These are phyloP conservation scores for Heliopora coerulea DNA, from an alignment of 92 coral and sea anemone species.

Conservation along the genomic window DNA sequence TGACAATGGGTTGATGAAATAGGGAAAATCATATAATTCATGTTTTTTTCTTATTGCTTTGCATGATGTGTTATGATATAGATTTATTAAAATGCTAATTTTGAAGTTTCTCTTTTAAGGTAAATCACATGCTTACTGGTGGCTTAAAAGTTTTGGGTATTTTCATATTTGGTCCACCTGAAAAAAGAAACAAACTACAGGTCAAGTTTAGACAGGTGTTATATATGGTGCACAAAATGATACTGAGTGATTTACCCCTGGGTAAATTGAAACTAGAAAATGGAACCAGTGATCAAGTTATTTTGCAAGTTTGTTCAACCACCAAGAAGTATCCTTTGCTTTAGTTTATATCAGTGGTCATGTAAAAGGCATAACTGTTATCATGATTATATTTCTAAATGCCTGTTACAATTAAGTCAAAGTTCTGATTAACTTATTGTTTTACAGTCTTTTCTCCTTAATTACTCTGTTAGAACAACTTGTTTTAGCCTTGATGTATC, in stretches of 20 bases:
- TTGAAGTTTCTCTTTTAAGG: constrained; percentile 45
- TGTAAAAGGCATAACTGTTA: too few species aligned
- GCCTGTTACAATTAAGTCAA: too few species aligned
- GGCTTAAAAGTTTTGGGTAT: constrained; percentile 79
- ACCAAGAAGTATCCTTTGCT: constrained; percentile 78
- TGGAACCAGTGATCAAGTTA: constrained; percentile 40
- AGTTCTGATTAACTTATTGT: neutral
- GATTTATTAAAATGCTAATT: neutral
- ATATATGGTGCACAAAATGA: constrained; percentile 67
- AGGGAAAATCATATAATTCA: too few species aligned
- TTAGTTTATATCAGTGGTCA: neutral
- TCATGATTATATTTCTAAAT: too few species aligned
- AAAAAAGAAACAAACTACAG: constrained; percentile 64
- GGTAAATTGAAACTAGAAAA: constrained; percentile 19
- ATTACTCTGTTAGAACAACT: constrained; percentile 55
- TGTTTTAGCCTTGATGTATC: constrained; percentile 70
- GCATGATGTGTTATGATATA: too few species aligned
- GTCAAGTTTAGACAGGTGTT: constrained; percentile 72
- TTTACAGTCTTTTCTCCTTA: neutral
- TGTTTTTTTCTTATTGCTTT: too few species aligned
- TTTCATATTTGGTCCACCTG: constrained; percentile 88
- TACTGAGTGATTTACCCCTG: constrained; percentile 9
- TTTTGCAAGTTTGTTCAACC: constrained; percentile 84
- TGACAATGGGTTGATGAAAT: too few species aligned
- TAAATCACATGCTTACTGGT: constrained; percentile 86